Evolutionary conservation across 2,113 vertebrate genomes (phyloP).

Genomic region (Micronycteris hirsuta): DNA sequence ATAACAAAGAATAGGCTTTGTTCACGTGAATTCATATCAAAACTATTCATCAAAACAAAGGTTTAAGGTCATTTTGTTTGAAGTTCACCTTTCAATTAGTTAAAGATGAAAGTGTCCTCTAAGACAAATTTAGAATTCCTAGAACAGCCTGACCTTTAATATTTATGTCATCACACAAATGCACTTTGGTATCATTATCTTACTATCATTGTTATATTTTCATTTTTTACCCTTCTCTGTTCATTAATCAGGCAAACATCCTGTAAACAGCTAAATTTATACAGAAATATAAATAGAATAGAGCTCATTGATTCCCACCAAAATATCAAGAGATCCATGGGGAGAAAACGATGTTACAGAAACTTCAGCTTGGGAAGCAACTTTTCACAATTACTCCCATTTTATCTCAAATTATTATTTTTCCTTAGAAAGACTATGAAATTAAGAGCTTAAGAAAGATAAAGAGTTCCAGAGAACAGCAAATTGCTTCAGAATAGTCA

Average conservation of each 20-base stretch:
- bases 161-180: conserved; percentile 11
- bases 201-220: conserved; percentile 56
- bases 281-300: conserved; percentile 62
- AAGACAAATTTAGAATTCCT: conserved; percentile 71
- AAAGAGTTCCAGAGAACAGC: neutral
- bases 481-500: neutral
- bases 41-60: conserved; percentile 43
- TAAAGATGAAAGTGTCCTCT: conserved; percentile 17
- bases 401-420: neutral
- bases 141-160: conserved; percentile 46
- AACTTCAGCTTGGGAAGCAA: neutral
- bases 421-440: neutral
- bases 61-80: conserved; percentile 49
- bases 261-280: conserved; percentile 65
- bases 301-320: conserved; percentile 47
- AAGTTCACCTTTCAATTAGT: conserved; percentile 62
- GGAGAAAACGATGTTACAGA: conserved; percentile 51
- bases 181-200: conserved; percentile 43
- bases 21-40: conserved; percentile 10
- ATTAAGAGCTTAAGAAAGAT: neutral
- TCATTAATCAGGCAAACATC: conserved; percentile 63
- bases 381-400: neutral
- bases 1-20: conserved; percentile 34
- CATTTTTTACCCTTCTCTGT: conserved; percentile 23
- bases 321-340: conserved; percentile 34